Percentiles rank a stretch among this genome's conserved stretches.
phyloP scores from a whole-genome alignment of 1,140 invertebrate genomes.

The Brachionus asplanchnoidis region DNA sequence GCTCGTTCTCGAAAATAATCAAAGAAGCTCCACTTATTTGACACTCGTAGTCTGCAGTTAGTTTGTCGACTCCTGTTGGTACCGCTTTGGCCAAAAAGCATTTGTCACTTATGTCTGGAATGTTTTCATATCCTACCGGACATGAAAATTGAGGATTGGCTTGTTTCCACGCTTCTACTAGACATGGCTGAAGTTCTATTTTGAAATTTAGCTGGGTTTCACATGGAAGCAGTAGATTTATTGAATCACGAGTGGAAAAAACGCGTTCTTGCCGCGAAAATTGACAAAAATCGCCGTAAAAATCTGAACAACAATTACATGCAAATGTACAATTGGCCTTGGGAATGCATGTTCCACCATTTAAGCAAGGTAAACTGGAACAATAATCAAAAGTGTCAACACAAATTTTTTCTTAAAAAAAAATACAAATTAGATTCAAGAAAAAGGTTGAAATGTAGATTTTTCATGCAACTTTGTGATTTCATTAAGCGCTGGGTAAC shows the following conservation, averaged over 20 bases:
- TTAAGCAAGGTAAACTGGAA: conserved; percentile 66
- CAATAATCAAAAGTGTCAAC: conserved; percentile 12
- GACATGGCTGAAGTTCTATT: not conserved
- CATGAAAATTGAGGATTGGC: conserved; percentile 14
- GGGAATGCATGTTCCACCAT: conserved; percentile 72
- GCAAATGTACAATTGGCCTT: conserved; percentile 40
- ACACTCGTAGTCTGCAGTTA: not conserved
- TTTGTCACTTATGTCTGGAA: not conserved
- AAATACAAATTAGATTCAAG: not conserved
- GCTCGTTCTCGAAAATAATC: not conserved
- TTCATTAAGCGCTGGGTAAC: too few species aligned
- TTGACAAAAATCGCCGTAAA: conserved; percentile 13
- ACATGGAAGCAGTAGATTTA: not conserved
- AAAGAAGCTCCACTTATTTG: not conserved
- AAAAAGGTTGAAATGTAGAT: not conserved
- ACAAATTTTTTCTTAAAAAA: conserved; percentile 7
- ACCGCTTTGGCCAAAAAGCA: not conserved
- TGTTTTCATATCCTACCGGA: conserved; percentile 3
- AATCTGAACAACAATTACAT: conserved; percentile 21
- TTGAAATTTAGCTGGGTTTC: not conserved
- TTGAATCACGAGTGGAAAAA: not conserved
- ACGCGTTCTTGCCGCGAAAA: not conserved
- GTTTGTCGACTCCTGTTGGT: not conserved
- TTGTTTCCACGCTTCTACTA: conserved; percentile 5
- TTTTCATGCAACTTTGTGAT: not conserved